Conservation (phyloP, 2,113 vertebrate species). For the Nothobranchius furzeri region DNA sequence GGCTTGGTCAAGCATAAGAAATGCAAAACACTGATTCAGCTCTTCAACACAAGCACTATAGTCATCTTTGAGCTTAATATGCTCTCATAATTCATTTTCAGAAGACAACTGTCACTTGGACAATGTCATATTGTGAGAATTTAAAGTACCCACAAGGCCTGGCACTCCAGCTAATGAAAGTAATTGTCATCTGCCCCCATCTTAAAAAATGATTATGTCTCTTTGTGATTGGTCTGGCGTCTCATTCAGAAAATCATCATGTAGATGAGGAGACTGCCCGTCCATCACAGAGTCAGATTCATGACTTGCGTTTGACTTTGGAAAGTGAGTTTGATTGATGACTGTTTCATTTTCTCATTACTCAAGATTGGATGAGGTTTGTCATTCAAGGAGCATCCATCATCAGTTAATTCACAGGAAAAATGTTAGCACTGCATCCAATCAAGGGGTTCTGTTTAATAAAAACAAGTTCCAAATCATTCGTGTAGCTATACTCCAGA, state of each 20-base stretch:
- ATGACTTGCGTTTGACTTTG: constrained; percentile 12
- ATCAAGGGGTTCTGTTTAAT: too few relatives aligned
- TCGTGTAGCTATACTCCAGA: too few relatives aligned
- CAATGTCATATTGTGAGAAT: constrained; percentile 14
- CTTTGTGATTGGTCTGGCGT: neutral
- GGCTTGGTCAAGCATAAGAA: too few relatives aligned
- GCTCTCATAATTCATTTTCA: constrained; percentile 24
- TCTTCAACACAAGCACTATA: constrained; percentile 27
- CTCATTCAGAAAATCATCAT: constrained; percentile 17
- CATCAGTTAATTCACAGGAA: neutral
- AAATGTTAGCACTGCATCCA: too few relatives aligned
- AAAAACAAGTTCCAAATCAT: too few relatives aligned
- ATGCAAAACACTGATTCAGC: neutral
- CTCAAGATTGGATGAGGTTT: neutral
- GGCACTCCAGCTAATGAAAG: constrained; percentile 27
- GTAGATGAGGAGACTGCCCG: neutral
- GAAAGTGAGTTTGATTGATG: constrained; percentile 38
- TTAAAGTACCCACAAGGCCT: neutral
- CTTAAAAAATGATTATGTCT: constrained; percentile 5
- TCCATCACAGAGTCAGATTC: neutral
- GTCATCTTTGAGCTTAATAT: constrained; percentile 14
- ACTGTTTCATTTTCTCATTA: constrained; percentile 16
- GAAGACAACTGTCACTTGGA: constrained; percentile 25
- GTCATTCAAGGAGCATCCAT: neutral
- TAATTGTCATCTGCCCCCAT: constrained; percentile 35